Percentiles rank a stretch among this genome's conserved stretches.
Evolutionary conservation across 2,888 invertebrate genomes (phyloP).

Genomic region (Xylota sylvarum): DNA sequence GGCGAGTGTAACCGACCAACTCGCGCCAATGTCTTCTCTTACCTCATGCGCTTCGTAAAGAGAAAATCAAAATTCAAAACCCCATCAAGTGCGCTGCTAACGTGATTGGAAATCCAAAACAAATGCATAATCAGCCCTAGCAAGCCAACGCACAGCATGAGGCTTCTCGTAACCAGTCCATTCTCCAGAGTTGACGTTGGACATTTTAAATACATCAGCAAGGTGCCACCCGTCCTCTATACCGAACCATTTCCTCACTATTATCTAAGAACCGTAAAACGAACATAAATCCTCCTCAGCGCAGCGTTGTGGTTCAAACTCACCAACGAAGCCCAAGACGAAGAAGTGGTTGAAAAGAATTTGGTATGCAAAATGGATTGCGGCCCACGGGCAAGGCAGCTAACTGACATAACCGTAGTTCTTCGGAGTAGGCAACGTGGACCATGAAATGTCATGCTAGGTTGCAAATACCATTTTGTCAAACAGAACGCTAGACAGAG

Average conservation of each 20-base stretch:
- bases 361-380: conserved; percentile 71
- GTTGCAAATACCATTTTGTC: conserved; percentile 45
- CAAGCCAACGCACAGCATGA: conserved; percentile 38
- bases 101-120: conserved; percentile 66
- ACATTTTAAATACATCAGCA: conserved; percentile 60
- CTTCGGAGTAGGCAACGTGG: conserved; percentile 26
- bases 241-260: conserved; percentile 39
- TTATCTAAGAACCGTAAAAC: conserved; percentile 55
- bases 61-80: conserved; percentile 25
- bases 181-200: conserved; percentile 35
- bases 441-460: conserved; percentile 55
- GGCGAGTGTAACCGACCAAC: background rate
- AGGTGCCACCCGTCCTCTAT: conserved; percentile 62
- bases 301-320: background rate
- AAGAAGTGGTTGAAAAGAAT: conserved; percentile 43
- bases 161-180: conserved; percentile 31
- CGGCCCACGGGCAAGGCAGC: conserved; percentile 57
- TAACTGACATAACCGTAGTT: conserved; percentile 67
- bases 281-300: conserved; percentile 46
- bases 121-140: conserved; percentile 51
- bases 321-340: background rate
- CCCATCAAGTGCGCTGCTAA: conserved; percentile 46
- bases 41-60: too few species aligned
- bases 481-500: conserved; percentile 20
- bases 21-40: conserved; percentile 23